Evolutionary conservation across 2,888 invertebrate genomes (phyloP), one percentile per base, ranked within the genome.

Genomic region (Scrobipalpa atriplicella): DNA sequence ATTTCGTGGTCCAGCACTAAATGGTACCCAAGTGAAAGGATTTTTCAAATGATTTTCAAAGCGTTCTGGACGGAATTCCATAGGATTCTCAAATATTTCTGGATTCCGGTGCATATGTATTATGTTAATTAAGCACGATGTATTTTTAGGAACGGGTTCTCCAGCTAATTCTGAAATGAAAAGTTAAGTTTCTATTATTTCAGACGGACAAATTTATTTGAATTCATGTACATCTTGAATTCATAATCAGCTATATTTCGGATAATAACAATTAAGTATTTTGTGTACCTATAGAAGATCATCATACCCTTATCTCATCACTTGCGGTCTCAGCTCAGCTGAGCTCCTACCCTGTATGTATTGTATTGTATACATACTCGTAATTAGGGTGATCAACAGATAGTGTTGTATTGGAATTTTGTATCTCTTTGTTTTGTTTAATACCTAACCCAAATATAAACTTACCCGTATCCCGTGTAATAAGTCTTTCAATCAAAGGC

Each of bases 1-100:
- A 71, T 93, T 93, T 38, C 93, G 83, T 0, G 90, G 89, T 2
- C 93, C 93, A 0, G 93, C 93, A 74, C 93, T 93, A 66, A 94
- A 94, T 1, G 93, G 92, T 1, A 93, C 71, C 73, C 85, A 93
- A 13, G 83, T 81, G 69, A 86, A 93, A 0, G 91, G 89, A 36
- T 83, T 85, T 43, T 67, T 69, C 47, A 47, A 16, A 5, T n/a
- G 47, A 47, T 16, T 47, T 16, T 47, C 47, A 71, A 94, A 94
- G 21, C 95, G 87, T 66, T 94, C 94, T 0, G 95, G 95, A 5
- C 75, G 75, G 68, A 86, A 93, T 60, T 82, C 86, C 65, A 93
- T 80, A 0, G 95, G 94, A 68, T 94, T 87, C 0, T 61, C 61
- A 61, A 38, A 61, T 0, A 61, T 16, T 2, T 16, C 39, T 13